These are phyloP conservation scores for Gymnocheta viridis DNA, from an alignment of 2,888 invertebrate genomes.

Conservation along the genomic window DNA sequence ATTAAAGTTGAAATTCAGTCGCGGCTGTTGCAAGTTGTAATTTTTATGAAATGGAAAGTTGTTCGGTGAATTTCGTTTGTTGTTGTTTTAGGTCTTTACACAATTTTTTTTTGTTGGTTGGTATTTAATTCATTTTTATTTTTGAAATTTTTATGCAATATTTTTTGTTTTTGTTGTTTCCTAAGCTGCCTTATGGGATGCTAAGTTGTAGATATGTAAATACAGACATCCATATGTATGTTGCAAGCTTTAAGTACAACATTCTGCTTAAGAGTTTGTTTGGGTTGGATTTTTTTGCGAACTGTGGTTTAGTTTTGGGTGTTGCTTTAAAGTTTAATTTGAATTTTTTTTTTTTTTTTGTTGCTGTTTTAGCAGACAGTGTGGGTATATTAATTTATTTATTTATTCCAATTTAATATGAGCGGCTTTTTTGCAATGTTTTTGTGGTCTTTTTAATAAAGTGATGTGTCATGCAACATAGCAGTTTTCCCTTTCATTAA, in stretches of 20 bases:
- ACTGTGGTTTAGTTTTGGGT: constrained; percentile 17
- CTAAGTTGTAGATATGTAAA: constrained; percentile 3
- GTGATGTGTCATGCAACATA: constrained; percentile 64
- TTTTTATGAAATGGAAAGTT: constrained; percentile 69
- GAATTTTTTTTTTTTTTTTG: background rate
- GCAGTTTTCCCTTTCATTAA: constrained; percentile 55
- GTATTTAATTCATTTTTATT: too few species aligned
- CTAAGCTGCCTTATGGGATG: constrained; percentile 15
- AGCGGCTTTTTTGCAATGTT: constrained; percentile 38
- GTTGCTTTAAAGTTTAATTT: constrained; percentile 26
- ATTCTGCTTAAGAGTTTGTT: constrained; percentile 54
- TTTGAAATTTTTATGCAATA: background rate
- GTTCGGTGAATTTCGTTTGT: constrained; percentile 58
- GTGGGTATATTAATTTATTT: constrained; percentile 65
- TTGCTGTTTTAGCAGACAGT: constrained; percentile 47
- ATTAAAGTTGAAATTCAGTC: background rate
- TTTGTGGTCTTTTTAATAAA: constrained; percentile 17
- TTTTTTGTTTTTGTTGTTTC: constrained; percentile 15
- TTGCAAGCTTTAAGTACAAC: constrained; percentile 47
- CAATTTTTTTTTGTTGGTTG: constrained; percentile 24
- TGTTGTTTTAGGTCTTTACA: constrained; percentile 52
- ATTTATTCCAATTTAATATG: constrained; percentile 62
- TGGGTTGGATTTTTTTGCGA: constrained; percentile 18
- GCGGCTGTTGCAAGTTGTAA: constrained; percentile 4
- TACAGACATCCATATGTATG: constrained; percentile 19